Evolutionary conservation across 2,113 vertebrate species (phyloP).

Genomic region (Prionailurus viverrinus): DNA sequence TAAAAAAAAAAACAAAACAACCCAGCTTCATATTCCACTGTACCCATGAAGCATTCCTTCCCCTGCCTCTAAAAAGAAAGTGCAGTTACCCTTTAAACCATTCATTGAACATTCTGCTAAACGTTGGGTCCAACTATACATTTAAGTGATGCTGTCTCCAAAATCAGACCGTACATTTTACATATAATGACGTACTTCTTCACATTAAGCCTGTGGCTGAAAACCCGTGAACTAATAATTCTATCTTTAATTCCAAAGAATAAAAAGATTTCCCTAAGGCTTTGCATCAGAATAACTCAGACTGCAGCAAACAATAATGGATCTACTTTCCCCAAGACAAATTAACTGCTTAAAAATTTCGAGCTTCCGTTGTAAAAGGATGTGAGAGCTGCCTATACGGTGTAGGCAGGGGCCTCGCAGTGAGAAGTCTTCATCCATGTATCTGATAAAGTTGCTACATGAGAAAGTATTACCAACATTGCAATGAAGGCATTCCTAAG

Average conservation of each 20-base stretch:
- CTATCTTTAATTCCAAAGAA: background rate
- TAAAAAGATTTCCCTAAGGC: background rate
- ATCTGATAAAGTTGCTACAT: background rate
- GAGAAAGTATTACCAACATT: background rate
- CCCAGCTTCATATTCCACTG: background rate
- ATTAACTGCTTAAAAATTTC: background rate
- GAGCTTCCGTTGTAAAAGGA: background rate
- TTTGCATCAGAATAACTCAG: background rate
- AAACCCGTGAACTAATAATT: background rate
- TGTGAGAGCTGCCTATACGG: background rate
- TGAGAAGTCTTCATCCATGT: background rate
- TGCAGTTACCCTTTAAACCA: background rate
- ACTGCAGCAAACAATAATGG: background rate
- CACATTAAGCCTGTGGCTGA: background rate
- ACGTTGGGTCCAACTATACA: background rate
- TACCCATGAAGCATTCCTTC: background rate
- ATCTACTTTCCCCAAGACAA: background rate
- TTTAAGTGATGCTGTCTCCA: background rate
- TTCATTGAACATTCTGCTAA: background rate
- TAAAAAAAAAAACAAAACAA: background rate
- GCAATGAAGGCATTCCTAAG: background rate
- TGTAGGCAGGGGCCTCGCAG: background rate
- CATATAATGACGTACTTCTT: background rate
- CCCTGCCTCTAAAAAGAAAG: background rate
- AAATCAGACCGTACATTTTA: background rate